phyloP scores from a whole-genome alignment of 2,797 vertebrate species.

The Furcifer pardalis region DNA sequence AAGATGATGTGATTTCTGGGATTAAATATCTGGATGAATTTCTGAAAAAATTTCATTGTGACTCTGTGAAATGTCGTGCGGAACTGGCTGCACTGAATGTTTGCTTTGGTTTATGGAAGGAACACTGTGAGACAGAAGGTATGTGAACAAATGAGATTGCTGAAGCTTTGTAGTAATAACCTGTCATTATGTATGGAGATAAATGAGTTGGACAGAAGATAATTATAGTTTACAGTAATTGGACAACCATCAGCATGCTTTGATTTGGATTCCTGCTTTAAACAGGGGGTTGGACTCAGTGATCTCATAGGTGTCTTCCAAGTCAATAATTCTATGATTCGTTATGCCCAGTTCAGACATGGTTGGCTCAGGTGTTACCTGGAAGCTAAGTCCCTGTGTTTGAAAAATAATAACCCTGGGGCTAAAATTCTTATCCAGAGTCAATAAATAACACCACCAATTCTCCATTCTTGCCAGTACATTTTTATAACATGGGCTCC shows the following conservation, averaged over 20 bases:
- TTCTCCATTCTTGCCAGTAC: no score
- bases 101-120: conserved; percentile 62
- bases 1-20: conserved; percentile 11
- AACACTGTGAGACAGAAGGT: conserved; percentile 55
- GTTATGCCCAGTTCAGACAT: no score
- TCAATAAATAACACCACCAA: no score
- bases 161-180: no score
- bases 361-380: not conserved
- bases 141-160: not conserved
- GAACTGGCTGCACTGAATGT: conserved; percentile 46
- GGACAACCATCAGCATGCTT: no score
- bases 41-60: conserved; percentile 3
- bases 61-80: conserved; percentile 11
- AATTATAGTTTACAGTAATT: no score
- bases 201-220: no score
- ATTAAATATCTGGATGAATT: conserved; percentile 8
- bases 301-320: no score
- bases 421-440: not conserved
- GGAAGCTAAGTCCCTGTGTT: not conserved
- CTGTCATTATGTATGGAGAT: not conserved
- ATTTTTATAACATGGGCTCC: no score
- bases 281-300: no score
- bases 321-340: no score
- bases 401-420: not conserved
- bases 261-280: no score